Evolutionary conservation across 1,140 invertebrate genomes (phyloP).

Genomic region (Telenomus remus): DNA sequence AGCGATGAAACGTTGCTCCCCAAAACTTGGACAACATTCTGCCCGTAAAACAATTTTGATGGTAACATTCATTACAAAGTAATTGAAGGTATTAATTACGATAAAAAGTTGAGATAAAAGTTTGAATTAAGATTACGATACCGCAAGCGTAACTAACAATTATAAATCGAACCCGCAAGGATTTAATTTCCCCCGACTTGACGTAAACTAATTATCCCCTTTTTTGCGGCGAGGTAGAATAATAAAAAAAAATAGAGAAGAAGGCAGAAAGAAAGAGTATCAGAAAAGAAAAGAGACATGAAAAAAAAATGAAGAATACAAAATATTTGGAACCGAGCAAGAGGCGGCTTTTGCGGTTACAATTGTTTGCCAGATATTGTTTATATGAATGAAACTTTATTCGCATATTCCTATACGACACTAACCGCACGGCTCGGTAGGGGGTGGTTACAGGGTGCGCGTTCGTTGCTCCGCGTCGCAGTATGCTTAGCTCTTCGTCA

Average conservation of each 20-base stretch:
- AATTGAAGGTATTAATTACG: not conserved
- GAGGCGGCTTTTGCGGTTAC: not conserved
- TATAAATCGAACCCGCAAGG: conserved; percentile 6
- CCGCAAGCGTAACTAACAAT: conserved; percentile 4
- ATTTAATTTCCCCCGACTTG: not conserved
- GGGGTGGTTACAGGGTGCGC: conserved; percentile 60
- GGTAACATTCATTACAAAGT: too few relatives aligned
- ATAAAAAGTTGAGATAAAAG: conserved; percentile 5
- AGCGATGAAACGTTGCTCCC: too few relatives aligned
- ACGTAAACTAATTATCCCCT: too few relatives aligned
- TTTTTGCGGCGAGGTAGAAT: too few relatives aligned
- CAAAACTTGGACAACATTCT: too few relatives aligned
- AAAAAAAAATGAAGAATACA: not conserved
- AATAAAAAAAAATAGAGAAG: too few relatives aligned
- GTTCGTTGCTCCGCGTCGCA: conserved; percentile 59
- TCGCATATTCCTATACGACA: conserved; percentile 54
- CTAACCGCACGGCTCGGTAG: conserved; percentile 41
- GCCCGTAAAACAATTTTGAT: too few relatives aligned
- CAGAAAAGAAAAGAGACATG: too few relatives aligned
- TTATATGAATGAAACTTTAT: conserved; percentile 42
- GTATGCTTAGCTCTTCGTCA: conserved; percentile 67
- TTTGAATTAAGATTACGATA: conserved; percentile 1
- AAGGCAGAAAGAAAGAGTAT: too few relatives aligned
- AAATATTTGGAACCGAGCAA: too few relatives aligned
- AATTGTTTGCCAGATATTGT: conserved; percentile 24